A percentile compares a stretch with the other conserved stretches of the same genome.
These are phyloP conservation scores for Anniella stebbinsi DNA, from an alignment of 2,797 vertebrate genomes.

Conservation along the genomic window DNA sequence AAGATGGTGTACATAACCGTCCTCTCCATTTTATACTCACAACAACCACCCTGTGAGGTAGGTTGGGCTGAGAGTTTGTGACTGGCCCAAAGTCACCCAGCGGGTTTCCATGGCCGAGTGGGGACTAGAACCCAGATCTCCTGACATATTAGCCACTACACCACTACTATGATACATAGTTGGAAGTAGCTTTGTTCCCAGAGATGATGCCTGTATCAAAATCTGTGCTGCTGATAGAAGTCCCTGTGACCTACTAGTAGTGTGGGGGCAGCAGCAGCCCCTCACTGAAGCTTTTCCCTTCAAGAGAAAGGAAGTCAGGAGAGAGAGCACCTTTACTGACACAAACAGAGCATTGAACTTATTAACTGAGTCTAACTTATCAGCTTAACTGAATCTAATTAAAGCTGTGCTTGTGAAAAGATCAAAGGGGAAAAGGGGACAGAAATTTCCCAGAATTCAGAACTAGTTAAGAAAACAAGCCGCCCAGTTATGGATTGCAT, in stretches of 20 bases:
- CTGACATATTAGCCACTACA: too few relatives aligned
- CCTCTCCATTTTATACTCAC: too few relatives aligned
- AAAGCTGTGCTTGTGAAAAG: conserved; percentile 6
- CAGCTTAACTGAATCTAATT: conserved; percentile 8
- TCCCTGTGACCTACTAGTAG: not conserved
- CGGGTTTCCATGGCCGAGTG: too few relatives aligned
- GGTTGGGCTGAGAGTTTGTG: too few relatives aligned
- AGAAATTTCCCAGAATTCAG: conserved; percentile 4
- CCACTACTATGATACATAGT: too few relatives aligned
- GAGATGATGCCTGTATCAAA: not conserved
- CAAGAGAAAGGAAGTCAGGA: not conserved
- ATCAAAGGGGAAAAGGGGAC: not conserved
- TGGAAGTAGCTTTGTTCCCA: not conserved
- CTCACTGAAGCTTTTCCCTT: not conserved
- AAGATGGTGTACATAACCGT: too few relatives aligned
- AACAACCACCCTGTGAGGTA: too few relatives aligned
- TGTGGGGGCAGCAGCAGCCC: not conserved
- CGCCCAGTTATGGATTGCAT: not conserved
- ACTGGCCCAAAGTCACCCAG: too few relatives aligned
- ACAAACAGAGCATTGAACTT: not conserved
- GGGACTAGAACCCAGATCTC: too few relatives aligned
- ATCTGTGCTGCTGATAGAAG: not conserved
- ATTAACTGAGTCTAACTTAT: not conserved
- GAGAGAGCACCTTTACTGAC: not conserved
- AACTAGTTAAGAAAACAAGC: conserved; percentile 24